Conservation (phyloP, 2,888 invertebrate genomes). For the Dorcus hopei region DNA sequence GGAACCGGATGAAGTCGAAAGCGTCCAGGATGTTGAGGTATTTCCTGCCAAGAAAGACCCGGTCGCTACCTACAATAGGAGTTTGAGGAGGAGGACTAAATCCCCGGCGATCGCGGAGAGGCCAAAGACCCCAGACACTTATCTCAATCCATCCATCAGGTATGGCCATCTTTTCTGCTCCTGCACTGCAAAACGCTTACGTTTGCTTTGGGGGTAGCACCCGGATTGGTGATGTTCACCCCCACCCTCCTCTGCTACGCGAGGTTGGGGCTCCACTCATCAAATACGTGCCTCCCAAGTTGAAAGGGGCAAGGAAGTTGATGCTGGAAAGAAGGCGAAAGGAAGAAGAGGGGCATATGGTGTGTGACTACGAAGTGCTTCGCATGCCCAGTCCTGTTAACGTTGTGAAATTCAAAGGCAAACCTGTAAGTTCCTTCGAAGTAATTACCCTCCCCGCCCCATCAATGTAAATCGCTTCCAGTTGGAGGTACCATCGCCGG, state of each 20-base stretch:
- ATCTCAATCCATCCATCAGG: slow-evolving; percentile 17
- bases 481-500: slow-evolving; percentile 42
- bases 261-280: slow-evolving; percentile 14
- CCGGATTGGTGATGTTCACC: slow-evolving; percentile 12
- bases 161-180: not conserved
- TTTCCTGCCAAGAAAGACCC: slow-evolving; percentile 18
- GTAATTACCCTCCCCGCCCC: not conserved
- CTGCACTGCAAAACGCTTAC: not conserved
- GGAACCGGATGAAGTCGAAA: slow-evolving; percentile 3
- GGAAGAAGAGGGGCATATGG: slow-evolving; percentile 27
- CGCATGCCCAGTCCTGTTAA: slow-evolving; percentile 35
- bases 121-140: slow-evolving; percentile 7
- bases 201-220: slow-evolving; percentile 7
- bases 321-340: slow-evolving; percentile 30
- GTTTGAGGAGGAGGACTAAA: slow-evolving; percentile 4
- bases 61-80: slow-evolving; percentile 13
- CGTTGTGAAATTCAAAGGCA: slow-evolving; percentile 13
- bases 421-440: not conserved
- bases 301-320: slow-evolving; percentile 27
- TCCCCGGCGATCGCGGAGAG: slow-evolving; percentile 5
- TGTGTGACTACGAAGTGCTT: slow-evolving; percentile 37
- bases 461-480: slow-evolving; percentile 18
- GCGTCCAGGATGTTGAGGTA: not conserved
- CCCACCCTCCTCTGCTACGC: slow-evolving; percentile 5
- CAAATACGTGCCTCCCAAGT: slow-evolving; percentile 31